phyloP scores from a whole-genome alignment of 2,113 vertebrate species.

The Gallinago media region DNA sequence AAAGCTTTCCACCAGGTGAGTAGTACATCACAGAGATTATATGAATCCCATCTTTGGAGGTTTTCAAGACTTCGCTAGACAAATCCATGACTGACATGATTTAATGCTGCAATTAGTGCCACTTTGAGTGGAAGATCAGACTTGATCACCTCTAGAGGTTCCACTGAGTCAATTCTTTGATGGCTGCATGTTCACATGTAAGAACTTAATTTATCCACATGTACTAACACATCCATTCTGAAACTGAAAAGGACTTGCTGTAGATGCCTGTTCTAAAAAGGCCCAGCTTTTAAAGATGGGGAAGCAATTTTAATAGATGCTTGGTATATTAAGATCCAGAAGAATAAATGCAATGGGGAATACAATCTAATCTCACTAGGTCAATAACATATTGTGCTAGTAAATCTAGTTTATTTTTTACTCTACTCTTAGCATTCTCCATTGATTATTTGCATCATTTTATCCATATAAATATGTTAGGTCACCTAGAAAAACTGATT shows the following conservation, averaged over 20 bases:
- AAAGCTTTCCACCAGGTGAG: background rate
- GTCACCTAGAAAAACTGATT: constrained; percentile 58
- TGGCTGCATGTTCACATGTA: background rate
- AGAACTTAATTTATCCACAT: background rate
- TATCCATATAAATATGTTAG: constrained; percentile 50
- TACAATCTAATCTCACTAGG: constrained; percentile 63
- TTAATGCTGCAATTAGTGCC: background rate
- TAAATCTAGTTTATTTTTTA: constrained; percentile 67
- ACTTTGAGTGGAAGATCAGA: background rate
- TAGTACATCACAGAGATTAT: rapidly evolving
- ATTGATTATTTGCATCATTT: constrained; percentile 70
- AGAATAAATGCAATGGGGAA: constrained; percentile 22
- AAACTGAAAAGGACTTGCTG: background rate
- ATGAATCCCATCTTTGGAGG: background rate
- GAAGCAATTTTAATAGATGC: constrained; percentile 1
- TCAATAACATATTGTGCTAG: constrained; percentile 46
- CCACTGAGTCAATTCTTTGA: background rate
- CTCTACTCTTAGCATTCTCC: constrained; percentile 40
- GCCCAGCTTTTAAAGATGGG: background rate
- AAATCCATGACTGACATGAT: background rate
- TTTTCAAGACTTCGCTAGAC: background rate
- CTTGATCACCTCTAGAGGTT: background rate
- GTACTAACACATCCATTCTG: background rate
- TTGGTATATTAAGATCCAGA: background rate
- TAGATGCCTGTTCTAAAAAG: background rate